Evolutionary conservation across 2,113 vertebrate species (phyloP).

Genomic region (Procavia capensis): DNA sequence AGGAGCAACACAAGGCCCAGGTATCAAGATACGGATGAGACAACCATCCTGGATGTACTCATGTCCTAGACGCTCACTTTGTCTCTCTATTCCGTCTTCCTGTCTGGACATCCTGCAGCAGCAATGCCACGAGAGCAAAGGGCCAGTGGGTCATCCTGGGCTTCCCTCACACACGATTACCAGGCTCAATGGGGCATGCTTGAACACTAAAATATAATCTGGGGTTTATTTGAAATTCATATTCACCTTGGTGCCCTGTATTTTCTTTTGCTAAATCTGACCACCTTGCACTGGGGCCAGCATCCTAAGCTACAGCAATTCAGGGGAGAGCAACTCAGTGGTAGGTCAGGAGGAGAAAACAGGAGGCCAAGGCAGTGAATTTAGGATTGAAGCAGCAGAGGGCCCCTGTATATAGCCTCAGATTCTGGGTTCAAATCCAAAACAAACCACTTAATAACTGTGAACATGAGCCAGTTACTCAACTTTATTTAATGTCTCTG

Average conservation of each 20-base stretch:
- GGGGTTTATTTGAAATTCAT: background rate
- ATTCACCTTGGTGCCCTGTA: background rate
- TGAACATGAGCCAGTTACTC: conserved; percentile 44
- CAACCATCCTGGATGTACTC: background rate
- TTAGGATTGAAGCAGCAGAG: conserved; percentile 30
- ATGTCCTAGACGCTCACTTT: background rate
- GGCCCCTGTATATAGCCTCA: background rate
- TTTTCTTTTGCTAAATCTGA: conserved; percentile 1
- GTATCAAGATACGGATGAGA: background rate
- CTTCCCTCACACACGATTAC: background rate
- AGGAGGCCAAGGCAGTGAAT: background rate
- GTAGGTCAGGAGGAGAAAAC: background rate
- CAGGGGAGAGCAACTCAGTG: background rate
- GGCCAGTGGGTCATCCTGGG: background rate
- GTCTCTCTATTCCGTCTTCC: background rate
- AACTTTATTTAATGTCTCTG: conserved; percentile 45
- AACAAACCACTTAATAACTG: background rate
- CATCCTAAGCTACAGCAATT: background rate
- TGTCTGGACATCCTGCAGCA: background rate
- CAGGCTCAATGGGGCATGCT: background rate
- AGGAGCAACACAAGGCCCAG: background rate
- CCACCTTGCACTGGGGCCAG: background rate
- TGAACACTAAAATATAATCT: background rate
- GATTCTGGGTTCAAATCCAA: conserved; percentile 38
- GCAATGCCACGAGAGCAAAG: background rate